Evolutionary conservation across 2,888 invertebrate species (phyloP).

Genomic region (Eueremaeus valkanovi): DNA sequence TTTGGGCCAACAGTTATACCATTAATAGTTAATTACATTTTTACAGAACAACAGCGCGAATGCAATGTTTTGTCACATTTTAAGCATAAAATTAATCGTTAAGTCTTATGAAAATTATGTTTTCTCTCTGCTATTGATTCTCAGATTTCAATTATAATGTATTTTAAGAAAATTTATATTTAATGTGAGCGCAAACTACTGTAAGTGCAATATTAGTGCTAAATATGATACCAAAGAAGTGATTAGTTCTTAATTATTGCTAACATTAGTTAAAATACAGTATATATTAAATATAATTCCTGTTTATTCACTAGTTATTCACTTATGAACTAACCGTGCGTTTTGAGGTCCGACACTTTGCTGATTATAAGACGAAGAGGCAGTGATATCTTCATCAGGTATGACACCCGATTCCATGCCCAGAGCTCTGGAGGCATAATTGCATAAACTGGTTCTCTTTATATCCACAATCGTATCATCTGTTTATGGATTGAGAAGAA

Average conservation of each 20-base stretch:
- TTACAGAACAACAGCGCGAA: too few relatives aligned
- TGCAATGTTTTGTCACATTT: too few relatives aligned
- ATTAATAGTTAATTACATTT: too few relatives aligned
- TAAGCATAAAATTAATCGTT: background rate
- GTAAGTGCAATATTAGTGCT: too few relatives aligned
- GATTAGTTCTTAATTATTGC: background rate
- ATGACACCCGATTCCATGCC: constrained; percentile 82
- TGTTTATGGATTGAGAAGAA: background rate
- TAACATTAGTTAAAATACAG: background rate
- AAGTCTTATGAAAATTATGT: background rate
- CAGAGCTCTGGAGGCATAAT: constrained; percentile 56
- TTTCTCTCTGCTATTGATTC: background rate
- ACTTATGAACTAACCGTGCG: constrained; percentile 66
- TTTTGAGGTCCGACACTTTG: constrained; percentile 79
- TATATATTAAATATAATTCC: too few relatives aligned
- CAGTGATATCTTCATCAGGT: constrained; percentile 72
- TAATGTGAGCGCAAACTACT: too few relatives aligned
- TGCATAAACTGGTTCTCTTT: constrained; percentile 12
- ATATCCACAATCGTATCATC: constrained; percentile 9
- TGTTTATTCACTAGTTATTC: too few relatives aligned
- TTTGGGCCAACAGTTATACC: too few relatives aligned
- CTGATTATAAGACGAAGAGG: constrained; percentile 78
- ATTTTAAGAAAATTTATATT: too few relatives aligned
- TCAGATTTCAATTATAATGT: too few relatives aligned
- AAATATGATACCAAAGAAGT: background rate